Evolutionary conservation across 2,888 invertebrate species (phyloP).

Genomic region (Adineta ricciae): DNA sequence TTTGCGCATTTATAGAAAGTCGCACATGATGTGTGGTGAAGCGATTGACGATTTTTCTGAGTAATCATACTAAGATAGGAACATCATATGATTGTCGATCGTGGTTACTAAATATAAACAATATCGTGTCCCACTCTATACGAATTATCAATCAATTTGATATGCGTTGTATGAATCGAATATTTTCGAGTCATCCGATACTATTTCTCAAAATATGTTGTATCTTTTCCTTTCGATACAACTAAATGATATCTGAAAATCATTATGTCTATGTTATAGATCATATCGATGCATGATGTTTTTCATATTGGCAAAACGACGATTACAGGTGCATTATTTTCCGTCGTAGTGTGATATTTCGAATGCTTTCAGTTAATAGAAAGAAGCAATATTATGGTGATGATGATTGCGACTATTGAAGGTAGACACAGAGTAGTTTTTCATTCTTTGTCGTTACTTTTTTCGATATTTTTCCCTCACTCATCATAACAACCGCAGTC

Average conservation of each 20-base stretch:
- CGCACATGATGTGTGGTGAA: too few relatives aligned
- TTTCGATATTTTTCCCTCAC: not conserved
- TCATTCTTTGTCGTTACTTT: not conserved
- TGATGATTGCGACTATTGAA: not conserved
- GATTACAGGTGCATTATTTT: not conserved
- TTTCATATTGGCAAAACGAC: not conserved
- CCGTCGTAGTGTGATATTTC: not conserved
- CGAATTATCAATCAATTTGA: too few relatives aligned
- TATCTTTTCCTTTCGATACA: too few relatives aligned
- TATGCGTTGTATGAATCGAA: too few relatives aligned
- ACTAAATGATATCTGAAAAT: not conserved
- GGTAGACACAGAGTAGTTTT: not conserved
- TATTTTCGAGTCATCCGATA: too few relatives aligned
- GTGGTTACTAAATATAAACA: too few relatives aligned
- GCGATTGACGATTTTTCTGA: too few relatives aligned
- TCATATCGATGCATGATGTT: not conserved
- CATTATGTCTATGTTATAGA: not conserved
- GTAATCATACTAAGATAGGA: too few relatives aligned
- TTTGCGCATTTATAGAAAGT: too few relatives aligned
- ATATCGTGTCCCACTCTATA: too few relatives aligned
- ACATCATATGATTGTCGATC: too few relatives aligned
- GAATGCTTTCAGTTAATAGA: not conserved
- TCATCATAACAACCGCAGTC: not conserved
- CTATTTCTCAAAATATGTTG: too few relatives aligned
- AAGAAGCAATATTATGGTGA: not conserved